A percentile compares a stretch with the other conserved stretches of the same genome.
Evolutionary conservation across 2,113 vertebrate genomes (phyloP).

Genomic region (Lamprologus tigripictilis): DNA sequence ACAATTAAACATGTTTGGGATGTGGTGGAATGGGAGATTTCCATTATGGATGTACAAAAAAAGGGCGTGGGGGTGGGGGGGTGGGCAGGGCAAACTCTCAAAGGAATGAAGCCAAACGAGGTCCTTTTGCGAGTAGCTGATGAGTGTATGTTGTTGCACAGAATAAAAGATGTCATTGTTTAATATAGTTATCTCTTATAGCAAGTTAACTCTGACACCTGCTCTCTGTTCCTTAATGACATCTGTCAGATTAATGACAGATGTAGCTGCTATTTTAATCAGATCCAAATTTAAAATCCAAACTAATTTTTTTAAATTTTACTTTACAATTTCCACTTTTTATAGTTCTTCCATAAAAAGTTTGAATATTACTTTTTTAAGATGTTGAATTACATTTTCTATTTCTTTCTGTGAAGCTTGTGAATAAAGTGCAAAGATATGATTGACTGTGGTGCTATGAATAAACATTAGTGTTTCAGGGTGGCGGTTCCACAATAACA

Average conservation of each 20-base stretch:
- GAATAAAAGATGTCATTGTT: background rate
- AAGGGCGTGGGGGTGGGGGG: fast-evolving
- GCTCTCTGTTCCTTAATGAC: background rate
- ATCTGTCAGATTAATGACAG: background rate
- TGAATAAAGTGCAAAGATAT: background rate
- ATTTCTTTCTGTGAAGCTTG: background rate
- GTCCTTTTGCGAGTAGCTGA: fast-evolving
- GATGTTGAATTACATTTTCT: background rate
- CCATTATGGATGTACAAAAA: background rate
- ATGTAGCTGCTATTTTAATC: background rate
- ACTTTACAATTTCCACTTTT: background rate
- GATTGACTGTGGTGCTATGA: background rate
- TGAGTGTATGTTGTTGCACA: background rate
- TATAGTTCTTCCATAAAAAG: background rate
- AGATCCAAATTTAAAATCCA: background rate
- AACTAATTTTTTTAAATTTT: too few species aligned
- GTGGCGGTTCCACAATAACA: background rate
- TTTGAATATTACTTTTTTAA: background rate
- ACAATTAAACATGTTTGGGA: background rate
- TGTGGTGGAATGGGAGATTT: background rate
- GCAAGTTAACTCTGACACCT: background rate
- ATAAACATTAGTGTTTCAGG: background rate
- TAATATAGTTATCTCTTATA: background rate
- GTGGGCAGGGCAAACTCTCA: background rate
- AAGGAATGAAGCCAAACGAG: background rate